Percentiles rank a stretch among this genome's conserved stretches.
Conservation (phyloP, 1,140 invertebrate species). For the Physella acuta region DNA sequence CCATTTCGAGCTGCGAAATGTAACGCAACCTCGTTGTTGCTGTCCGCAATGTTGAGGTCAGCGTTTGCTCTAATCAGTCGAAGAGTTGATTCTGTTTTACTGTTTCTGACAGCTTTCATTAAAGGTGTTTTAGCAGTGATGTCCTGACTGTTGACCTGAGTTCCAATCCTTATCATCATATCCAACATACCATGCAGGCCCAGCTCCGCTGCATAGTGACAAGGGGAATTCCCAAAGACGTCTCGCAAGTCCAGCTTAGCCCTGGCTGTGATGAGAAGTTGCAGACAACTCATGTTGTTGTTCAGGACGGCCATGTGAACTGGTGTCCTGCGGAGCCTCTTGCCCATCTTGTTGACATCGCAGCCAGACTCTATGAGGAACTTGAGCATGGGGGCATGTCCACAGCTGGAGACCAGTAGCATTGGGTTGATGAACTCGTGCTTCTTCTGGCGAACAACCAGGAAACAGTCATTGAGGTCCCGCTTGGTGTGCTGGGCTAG, state of each 20-base stretch:
- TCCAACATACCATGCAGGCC: constrained; percentile 52
- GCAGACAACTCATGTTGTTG: constrained; percentile 54
- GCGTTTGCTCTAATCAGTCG: constrained; percentile 46
- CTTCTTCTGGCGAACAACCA: constrained; percentile 51
- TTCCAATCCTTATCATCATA: constrained; percentile 49
- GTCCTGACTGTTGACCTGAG: constrained; percentile 52
- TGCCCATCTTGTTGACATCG: constrained; percentile 52
- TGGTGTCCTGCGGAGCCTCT: constrained; percentile 47
- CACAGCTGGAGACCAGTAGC: constrained; percentile 51
- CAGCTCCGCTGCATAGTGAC: constrained; percentile 57
- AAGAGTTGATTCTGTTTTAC: constrained; percentile 49
- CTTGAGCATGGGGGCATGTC: constrained; percentile 55
- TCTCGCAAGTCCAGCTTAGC: constrained; percentile 54
- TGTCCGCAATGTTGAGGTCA: constrained; percentile 90
- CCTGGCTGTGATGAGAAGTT: constrained; percentile 50
- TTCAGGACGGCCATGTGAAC: constrained; percentile 54
- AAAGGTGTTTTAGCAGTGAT: constrained; percentile 57
- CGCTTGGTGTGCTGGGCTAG: constrained; percentile 24
- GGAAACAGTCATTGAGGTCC: constrained; percentile 3
- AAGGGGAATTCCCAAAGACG: constrained; percentile 56
- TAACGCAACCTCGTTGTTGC: constrained; percentile 93
- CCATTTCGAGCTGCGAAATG: constrained; percentile 65
- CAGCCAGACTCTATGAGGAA: constrained; percentile 56
- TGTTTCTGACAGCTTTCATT: constrained; percentile 58
- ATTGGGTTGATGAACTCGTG: constrained; percentile 53